phyloP scores from a whole-genome alignment of 2,113 vertebrate genomes.

The Trachemys scripta region DNA sequence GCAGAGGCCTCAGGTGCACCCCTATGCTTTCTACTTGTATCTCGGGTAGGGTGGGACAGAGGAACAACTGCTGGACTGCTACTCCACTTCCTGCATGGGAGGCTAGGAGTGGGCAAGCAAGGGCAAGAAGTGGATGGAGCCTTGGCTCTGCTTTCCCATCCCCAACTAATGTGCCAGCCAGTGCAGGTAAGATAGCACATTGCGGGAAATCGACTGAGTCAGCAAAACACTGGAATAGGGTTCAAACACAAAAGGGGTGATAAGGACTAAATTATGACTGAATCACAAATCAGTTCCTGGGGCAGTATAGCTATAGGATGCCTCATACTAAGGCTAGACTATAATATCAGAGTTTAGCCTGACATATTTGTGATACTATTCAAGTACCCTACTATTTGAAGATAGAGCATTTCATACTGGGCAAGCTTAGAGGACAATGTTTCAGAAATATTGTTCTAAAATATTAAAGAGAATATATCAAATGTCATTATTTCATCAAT shows the following conservation, averaged over 20 bases:
- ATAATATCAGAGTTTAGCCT: rapidly evolving
- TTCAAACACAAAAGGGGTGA: neutral
- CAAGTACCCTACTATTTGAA: neutral
- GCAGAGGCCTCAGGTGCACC: neutral
- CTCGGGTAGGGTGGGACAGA: neutral
- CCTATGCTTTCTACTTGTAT: neutral
- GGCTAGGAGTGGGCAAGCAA: neutral
- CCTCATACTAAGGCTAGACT: rapidly evolving
- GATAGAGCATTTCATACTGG: neutral
- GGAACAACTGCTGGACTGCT: neutral
- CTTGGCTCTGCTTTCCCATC: neutral
- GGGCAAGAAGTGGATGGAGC: neutral
- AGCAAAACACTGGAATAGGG: neutral
- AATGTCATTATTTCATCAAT: neutral
- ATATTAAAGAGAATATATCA: neutral
- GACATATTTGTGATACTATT: rapidly evolving
- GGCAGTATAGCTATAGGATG: rapidly evolving
- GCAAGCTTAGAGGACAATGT: neutral
- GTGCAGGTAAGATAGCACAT: neutral
- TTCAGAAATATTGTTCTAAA: neutral
- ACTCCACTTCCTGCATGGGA: neutral
- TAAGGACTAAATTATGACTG: neutral
- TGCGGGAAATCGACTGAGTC: neutral
- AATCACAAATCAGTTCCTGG: too few species aligned
- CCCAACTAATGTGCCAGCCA: neutral